Percentiles rank a stretch among this genome's conserved stretches.
These are phyloP conservation scores for Burhinus oedicnemus DNA, from an alignment of 2,113 vertebrate species.

Conservation along the genomic window DNA sequence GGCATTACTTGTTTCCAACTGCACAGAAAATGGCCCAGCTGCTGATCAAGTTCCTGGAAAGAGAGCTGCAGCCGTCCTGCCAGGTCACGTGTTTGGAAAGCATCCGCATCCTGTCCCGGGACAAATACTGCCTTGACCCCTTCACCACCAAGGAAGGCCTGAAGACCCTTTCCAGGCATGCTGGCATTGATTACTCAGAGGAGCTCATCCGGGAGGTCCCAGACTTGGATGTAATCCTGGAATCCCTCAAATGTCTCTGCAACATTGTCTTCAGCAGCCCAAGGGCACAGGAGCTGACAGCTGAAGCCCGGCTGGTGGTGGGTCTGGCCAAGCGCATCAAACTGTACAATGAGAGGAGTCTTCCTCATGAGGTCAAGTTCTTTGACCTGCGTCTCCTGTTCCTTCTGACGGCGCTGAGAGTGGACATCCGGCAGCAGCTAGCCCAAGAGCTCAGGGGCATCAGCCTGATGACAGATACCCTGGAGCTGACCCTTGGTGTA, in stretches of 20 bases:
- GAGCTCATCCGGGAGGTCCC: constrained; percentile 67
- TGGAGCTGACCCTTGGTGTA: constrained; percentile 82
- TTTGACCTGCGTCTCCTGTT: constrained; percentile 91
- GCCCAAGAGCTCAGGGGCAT: constrained; percentile 86
- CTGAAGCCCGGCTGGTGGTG: constrained; percentile 80
- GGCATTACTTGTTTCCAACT: neutral
- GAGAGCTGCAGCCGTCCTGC: constrained; percentile 84
- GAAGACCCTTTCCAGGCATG: constrained; percentile 79
- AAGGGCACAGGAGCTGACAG: constrained; percentile 79
- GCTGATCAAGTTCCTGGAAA: constrained; percentile 82
- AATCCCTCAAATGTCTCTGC: constrained; percentile 91
- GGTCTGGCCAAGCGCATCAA: constrained; percentile 83
- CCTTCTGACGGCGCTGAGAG: constrained; percentile 85
- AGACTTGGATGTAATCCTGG: constrained; percentile 86
- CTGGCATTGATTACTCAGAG: constrained; percentile 70
- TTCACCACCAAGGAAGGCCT: constrained; percentile 81
- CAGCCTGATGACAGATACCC: constrained; percentile 76
- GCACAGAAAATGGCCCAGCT: constrained; percentile 84
- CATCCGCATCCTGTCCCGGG: constrained; percentile 89
- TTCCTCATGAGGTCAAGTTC: constrained; percentile 87
- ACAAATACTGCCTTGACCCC: constrained; percentile 82
- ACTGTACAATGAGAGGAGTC: constrained; percentile 76
- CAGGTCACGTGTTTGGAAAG: constrained; percentile 88
- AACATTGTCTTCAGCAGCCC: constrained; percentile 89
- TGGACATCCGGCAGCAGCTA: constrained; percentile 85